These are phyloP conservation scores for Anthophora plumipes DNA, from an alignment of 2,888 invertebrate species.

Conservation along the genomic window DNA sequence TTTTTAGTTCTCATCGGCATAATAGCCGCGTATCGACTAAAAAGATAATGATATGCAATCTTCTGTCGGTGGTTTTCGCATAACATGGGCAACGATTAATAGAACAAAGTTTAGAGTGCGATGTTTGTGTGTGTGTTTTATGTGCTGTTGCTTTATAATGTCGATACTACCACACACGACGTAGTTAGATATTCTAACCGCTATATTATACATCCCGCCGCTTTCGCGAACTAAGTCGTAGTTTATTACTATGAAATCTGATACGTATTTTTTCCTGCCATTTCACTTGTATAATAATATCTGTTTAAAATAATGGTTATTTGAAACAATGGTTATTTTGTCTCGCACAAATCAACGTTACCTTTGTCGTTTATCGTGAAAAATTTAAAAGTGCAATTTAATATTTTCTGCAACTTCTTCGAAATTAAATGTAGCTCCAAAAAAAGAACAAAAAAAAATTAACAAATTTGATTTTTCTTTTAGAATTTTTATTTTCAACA, in stretches of 20 bases:
- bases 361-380: too few species aligned
- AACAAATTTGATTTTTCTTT: too few species aligned
- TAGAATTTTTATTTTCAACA: too few species aligned
- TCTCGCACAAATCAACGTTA: neutral
- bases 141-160: constrained; percentile 33
- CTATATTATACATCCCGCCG: neutral
- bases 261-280: constrained; percentile 8
- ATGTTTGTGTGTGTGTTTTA: constrained; percentile 40
- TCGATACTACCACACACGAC: constrained; percentile 27
- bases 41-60: constrained; percentile 34
- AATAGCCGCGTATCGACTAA: neutral
- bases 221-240: constrained; percentile 11
- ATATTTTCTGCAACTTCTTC: too few species aligned
- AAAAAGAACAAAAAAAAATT: too few species aligned
- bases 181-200: constrained; percentile 30
- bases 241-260: constrained; percentile 9
- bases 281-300: neutral
- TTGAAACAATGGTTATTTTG: neutral
- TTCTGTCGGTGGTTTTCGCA: constrained; percentile 21
- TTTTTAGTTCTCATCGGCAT: neutral
- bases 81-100: constrained; percentile 32
- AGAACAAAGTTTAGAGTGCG: constrained; percentile 32
- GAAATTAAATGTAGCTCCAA: too few species aligned
- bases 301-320: neutral
- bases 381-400: too few species aligned